Conservation (phyloP, 2,797 vertebrate genomes). For the Dermochelys coriacea region DNA sequence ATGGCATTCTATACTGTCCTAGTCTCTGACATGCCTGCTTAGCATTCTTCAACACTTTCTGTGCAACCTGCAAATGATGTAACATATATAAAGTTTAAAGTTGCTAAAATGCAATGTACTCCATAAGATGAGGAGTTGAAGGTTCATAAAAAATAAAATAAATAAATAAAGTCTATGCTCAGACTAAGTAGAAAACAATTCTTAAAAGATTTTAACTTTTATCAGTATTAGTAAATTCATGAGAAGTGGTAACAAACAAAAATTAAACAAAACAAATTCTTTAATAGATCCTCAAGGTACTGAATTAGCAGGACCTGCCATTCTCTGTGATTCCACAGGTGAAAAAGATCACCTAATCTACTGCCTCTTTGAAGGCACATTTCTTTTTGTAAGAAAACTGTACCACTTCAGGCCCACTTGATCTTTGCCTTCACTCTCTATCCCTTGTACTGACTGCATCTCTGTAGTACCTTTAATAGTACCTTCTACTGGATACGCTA, state of each 20-base stretch:
- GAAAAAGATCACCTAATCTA: not conserved
- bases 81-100: not conserved
- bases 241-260: not conserved
- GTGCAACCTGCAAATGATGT: constrained; percentile 87
- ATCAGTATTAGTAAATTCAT: not conserved
- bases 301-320: not conserved
- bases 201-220: not conserved
- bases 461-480: not conserved
- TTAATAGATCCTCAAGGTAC: not conserved
- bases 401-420: not conserved
- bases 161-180: not conserved
- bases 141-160: not conserved
- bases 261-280: not conserved
- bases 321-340: not conserved
- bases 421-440: not conserved
- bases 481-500: not conserved
- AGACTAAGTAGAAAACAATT: not conserved
- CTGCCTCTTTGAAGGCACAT: not conserved
- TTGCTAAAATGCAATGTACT: not conserved
- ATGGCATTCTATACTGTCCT: constrained; percentile 97
- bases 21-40: constrained; percentile 93
- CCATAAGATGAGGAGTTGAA: not conserved
- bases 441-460: not conserved
- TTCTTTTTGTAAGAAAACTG: not conserved
- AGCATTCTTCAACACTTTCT: constrained; percentile 97